These are phyloP conservation scores for Oppia nitens DNA, from an alignment of 1,140 invertebrate species.

Conservation along the genomic window DNA sequence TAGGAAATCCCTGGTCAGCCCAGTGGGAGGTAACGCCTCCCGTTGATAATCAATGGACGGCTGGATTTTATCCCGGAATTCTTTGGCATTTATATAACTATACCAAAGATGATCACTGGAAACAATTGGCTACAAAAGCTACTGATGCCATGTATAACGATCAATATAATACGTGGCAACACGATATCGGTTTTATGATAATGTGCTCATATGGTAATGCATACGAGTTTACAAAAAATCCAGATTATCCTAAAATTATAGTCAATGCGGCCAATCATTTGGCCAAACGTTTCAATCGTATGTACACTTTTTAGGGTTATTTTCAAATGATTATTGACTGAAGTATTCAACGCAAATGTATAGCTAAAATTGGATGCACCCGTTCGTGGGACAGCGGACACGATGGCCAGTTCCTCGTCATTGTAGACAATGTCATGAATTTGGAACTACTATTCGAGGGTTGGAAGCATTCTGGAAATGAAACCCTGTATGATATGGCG, in stretches of 20 bases:
- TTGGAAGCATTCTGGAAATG: neutral
- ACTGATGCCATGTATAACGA: neutral
- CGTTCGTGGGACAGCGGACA: neutral
- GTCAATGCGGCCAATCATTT: neutral
- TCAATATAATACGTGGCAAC: neutral
- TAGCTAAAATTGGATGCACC: neutral
- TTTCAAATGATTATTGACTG: neutral
- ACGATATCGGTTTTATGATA: slow-evolving; percentile 6
- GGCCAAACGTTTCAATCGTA: neutral
- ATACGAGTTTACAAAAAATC: neutral
- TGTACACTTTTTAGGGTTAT: neutral
- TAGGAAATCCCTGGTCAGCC: neutral
- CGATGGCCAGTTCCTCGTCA: neutral
- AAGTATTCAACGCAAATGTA: neutral
- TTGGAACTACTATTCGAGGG: neutral
- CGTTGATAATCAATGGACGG: neutral
- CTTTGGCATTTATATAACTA: slow-evolving; percentile 3
- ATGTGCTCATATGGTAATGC: slow-evolving; percentile 1
- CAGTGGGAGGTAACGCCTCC: neutral
- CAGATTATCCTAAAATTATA: neutral
- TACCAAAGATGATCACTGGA: neutral
- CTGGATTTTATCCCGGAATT: slow-evolving; percentile 3
- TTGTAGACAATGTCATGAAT: slow-evolving; percentile 4
- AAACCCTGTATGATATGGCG: neutral
- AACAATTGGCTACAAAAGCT: neutral